phyloP scores from a whole-genome alignment of 1,140 invertebrate genomes.

The Chymomyza costata region DNA sequence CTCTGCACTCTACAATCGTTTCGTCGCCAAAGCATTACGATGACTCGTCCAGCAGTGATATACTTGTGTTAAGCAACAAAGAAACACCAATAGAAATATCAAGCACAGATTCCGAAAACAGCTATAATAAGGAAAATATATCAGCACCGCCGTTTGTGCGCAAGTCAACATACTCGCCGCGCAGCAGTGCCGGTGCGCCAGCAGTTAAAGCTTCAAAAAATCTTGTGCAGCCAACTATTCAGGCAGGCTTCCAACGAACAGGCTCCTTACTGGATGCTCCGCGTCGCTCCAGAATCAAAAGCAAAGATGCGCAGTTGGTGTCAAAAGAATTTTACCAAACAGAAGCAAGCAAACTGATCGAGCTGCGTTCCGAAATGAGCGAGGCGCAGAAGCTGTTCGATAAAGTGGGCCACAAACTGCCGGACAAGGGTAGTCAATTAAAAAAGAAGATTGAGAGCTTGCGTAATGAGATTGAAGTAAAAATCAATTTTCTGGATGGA shows the following conservation, averaged over 20 bases:
- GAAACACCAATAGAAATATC: constrained; percentile 58
- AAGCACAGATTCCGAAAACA: constrained; percentile 36
- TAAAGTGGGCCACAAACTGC: constrained; percentile 45
- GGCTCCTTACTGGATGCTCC: background rate
- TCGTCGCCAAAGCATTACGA: constrained; percentile 1
- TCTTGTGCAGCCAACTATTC: constrained; percentile 56
- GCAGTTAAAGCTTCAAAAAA: constrained; percentile 23
- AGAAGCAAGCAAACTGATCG: constrained; percentile 40
- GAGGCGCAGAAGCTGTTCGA: constrained; percentile 47
- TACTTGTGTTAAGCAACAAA: constrained; percentile 50
- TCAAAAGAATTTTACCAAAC: constrained; percentile 34
- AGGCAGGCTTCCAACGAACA: constrained; percentile 6
- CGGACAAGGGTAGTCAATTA: constrained; percentile 58
- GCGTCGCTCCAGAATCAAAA: background rate
- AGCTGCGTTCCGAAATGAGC: constrained; percentile 29
- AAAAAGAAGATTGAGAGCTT: constrained; percentile 40
- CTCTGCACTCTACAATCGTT: constrained; percentile 59
- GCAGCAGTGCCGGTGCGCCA: constrained; percentile 22
- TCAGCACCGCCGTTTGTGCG: background rate
- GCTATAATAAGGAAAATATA: constrained; percentile 22
- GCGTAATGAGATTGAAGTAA: constrained; percentile 26
- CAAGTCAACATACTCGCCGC: constrained; percentile 16
- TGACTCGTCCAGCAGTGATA: constrained; percentile 51
- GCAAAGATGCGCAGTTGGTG: constrained; percentile 22
- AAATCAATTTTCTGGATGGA: constrained; percentile 9